Evolutionary conservation across 1,140 invertebrate genomes (phyloP), one percentile per base, ranked within the genome.

Genomic region (Brachionus sp.): DNA sequence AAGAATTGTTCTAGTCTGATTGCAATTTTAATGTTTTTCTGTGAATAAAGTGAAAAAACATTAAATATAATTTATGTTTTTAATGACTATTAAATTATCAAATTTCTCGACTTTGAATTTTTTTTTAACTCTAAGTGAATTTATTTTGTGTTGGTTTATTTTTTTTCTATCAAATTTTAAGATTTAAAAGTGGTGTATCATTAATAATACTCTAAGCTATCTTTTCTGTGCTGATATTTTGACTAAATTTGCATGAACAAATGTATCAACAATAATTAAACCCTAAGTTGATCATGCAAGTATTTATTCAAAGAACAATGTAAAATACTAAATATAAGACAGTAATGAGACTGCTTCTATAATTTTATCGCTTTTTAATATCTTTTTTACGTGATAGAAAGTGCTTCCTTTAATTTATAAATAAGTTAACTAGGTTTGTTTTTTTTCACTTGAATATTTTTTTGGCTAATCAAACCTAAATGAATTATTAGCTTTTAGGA

Each of bases 331-430:
- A 39, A 70, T 42, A 70, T 3, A 19, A 70, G 66, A 70, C 66
- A 70, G 66, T 70, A 70, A 39, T 64, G 10, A 64, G 25, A 64
- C 10, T 70, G n/a, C 16, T 37, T 39, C 37, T 10, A n/a, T 39
- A 39, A 39, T 70, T 70, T 70, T 70, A 42, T 70, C 19, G n/a
- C 35, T 39, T 70, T 70, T 70, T 39, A 70, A 70, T 70, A 42
- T 23, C 66, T 42, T 70, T 70, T 19, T 23, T 70, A 39, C 66
- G 66, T 70, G 66, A 70, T 70, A 39, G 16, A 70, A 2, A 70
- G 5, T 19, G 6, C n/a, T 70, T 70, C 66, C 66, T 70, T 70
- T 70, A 6, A 66, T 66, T 66, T 37, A 66, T 39, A 70, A 39
- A 70, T 39, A 19, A 70, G 37, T 39, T 19, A 3, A 39, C 7